phyloP scores from a whole-genome alignment of 2,113 vertebrate genomes.

The Myocastor coypus region DNA sequence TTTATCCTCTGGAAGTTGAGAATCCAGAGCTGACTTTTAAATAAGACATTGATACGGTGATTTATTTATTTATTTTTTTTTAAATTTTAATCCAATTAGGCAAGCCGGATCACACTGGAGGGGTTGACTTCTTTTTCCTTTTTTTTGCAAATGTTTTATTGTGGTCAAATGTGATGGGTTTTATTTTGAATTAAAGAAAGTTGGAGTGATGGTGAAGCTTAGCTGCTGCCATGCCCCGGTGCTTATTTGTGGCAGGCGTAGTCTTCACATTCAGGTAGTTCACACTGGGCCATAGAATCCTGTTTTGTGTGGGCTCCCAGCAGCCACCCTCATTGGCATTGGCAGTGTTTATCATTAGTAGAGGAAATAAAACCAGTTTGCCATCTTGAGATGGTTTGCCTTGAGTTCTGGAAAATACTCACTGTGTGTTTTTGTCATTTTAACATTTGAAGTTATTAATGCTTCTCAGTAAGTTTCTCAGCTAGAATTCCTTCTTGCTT shows the following conservation, averaged over 20 bases:
- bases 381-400: slow-evolving; percentile 24
- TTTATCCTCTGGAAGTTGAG: neutral
- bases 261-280: neutral
- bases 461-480: slow-evolving; percentile 54
- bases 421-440: neutral
- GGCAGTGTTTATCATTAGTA: neutral
- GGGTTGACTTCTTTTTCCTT: neutral
- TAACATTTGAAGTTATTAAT: neutral
- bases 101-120: neutral
- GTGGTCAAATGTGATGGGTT: neutral
- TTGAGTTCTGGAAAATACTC: slow-evolving; percentile 19
- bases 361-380: neutral
- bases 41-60: neutral
- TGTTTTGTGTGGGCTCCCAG: neutral
- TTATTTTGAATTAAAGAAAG: slow-evolving; percentile 17
- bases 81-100: neutral
- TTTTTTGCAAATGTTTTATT: neutral
- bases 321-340: slow-evolving; percentile 17
- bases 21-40: slow-evolving; percentile 25
- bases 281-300: neutral
- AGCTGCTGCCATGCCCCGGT: neutral
- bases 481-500: slow-evolving; percentile 16
- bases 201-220: neutral
- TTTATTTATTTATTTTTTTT: neutral
- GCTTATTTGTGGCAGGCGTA: neutral